Percentiles rank a stretch among this genome's conserved stretches.
Evolutionary conservation across 2,113 vertebrate species (phyloP).

Genomic region (Noturus placidus): DNA sequence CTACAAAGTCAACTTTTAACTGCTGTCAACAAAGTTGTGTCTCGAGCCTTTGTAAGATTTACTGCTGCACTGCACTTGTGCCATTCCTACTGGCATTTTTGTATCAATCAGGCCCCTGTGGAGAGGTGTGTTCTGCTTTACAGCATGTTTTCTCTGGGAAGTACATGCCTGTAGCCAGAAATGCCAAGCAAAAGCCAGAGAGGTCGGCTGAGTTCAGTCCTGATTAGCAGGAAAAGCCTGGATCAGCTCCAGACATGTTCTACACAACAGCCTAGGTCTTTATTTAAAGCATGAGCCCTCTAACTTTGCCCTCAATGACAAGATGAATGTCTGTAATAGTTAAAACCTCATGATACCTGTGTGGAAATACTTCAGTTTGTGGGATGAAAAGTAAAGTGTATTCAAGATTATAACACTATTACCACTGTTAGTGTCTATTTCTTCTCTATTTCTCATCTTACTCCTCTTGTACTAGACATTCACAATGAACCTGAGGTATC

Average conservation of each 20-base stretch:
- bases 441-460: not conserved
- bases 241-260: slow-evolving; percentile 46
- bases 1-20: slow-evolving; percentile 40
- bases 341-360: not conserved
- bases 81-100: slow-evolving; percentile 44
- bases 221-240: slow-evolving; percentile 56
- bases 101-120: slow-evolving; percentile 47
- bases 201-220: slow-evolving; percentile 32
- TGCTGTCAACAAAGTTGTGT: slow-evolving; percentile 40
- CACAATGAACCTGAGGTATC: slow-evolving; percentile 14
- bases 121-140: slow-evolving; percentile 37
- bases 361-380: not conserved
- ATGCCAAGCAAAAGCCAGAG: slow-evolving; percentile 32
- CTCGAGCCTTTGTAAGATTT: slow-evolving; percentile 15
- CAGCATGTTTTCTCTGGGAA: slow-evolving; percentile 54
- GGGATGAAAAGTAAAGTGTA: not conserved
- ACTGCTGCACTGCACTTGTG: slow-evolving; percentile 41
- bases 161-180: slow-evolving; percentile 51
- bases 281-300: slow-evolving; percentile 38
- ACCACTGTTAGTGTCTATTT: not conserved
- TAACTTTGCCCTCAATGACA: slow-evolving; percentile 11
- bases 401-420: not conserved
- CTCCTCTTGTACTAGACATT: not conserved
- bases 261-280: slow-evolving; percentile 23
- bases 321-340: not conserved